Percentiles rank a stretch among this genome's conserved stretches.
Conservation (phyloP, 2,113 vertebrate genomes). For the Egretta garzetta region DNA sequence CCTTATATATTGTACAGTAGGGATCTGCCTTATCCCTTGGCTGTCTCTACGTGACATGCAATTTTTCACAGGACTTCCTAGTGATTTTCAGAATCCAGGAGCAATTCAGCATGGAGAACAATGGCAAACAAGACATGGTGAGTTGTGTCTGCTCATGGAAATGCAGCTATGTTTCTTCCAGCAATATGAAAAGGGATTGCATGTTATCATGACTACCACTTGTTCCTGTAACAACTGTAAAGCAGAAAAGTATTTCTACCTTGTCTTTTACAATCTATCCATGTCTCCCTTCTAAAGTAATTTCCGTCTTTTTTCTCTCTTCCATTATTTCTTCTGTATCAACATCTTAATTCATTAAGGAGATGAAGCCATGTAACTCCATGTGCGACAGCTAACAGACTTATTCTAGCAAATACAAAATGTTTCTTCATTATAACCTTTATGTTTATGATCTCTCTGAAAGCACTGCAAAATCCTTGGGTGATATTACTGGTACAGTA, state of each 20-base stretch:
- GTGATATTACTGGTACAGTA: background rate
- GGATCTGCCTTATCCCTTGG: conserved; percentile 45
- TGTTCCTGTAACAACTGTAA: background rate
- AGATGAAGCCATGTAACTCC: background rate
- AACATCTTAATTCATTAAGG: background rate
- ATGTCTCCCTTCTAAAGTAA: background rate
- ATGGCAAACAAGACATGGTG: background rate
- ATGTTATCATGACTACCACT: background rate
- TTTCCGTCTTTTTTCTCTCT: background rate
- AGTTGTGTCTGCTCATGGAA: background rate
- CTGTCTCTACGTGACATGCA: background rate
- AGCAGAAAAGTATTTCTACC: background rate
- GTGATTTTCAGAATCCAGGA: conserved; percentile 29
- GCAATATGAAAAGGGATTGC: background rate
- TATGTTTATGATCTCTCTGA: background rate
- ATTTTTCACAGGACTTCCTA: conserved; percentile 11
- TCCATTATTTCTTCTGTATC: background rate
- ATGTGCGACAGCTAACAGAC: background rate
- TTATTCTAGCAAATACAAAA: background rate
- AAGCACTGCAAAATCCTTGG: background rate
- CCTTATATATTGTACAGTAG: conserved; percentile 33
- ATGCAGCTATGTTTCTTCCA: background rate
- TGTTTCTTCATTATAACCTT: background rate
- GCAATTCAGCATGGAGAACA: conserved; percentile 16
- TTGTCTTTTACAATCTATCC: background rate